Evolutionary conservation across 2,113 vertebrate species (phyloP), one percentile per base, ranked within the genome.

Genomic region (Pseudopipra pipra): DNA sequence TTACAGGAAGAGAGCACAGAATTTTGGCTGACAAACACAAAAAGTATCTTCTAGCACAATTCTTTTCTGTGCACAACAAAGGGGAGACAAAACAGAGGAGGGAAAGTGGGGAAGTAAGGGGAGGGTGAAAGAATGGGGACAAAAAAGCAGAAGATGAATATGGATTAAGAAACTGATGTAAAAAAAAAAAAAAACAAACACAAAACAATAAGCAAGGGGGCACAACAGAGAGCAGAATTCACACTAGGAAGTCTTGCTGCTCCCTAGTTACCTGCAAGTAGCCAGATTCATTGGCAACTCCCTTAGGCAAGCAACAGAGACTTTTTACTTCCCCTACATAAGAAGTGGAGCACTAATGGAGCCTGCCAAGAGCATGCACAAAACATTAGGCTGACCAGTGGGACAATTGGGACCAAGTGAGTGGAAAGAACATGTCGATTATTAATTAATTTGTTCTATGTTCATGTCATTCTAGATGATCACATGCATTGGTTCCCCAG

Each of bases 401-500:
- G 55, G 80, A 63, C 79, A 79, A 54, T 31, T 62, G 43, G 49
- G 79, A 77, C 90, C 91, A 93, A 87, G 28, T 4, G 27, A 92
- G 65, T 58, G 74, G 88, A 93, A 93, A 93, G 78, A 85, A 85
- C 46, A 84, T 74, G 74, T 77, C 52, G 87, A 54, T 72, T 84
- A 80, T 61, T 94, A 84, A 95, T 96, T 89, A 88, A 92, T 90
- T 91, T 90, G 76, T 85, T 95, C 74, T 96, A 79, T 92, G 96
- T 59, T 83, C 52, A 28, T 90, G 72, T 90, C 49, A 78, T 90
- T 94, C 84, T 62, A 80, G 82, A 35, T 89, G 93, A 96, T 94
- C 88, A 93, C 81, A 90, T 2, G 21, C 85, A 39, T 35, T 83
- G 49, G 59, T 91, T 80, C 82, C 94, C 81, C 76, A 92, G 84